Base-by-base conservation (phyloP, 1,140 invertebrate species). In the Drosophila pseudoobscura region DNA sequence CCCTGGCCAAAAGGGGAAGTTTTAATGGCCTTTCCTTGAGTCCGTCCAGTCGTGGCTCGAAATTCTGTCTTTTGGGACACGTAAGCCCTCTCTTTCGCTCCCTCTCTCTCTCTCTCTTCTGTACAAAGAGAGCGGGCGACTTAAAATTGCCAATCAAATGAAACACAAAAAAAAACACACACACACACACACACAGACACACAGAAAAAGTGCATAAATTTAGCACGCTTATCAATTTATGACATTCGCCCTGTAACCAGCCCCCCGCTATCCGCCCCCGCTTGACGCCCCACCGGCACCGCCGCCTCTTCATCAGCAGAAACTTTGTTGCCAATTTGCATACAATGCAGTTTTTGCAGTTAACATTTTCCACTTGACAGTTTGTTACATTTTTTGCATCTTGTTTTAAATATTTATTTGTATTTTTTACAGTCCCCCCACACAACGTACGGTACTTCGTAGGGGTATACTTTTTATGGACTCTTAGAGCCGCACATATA, bases 301-400 rank as follows among this genome's bases (percentile, higher is more conserved):
- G 3, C 46, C 26, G 17, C 41, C 17, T 41, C 64, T 44, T 55
- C 20, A 51, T 41, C 65, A 58, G 57, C 76, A 57, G 53, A 73
- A 85, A 80, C 50, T 73, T 80, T 71, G 68, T 68, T 66, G 66
- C 44, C 77, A 80, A 85, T 87, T 85, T 87, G 82, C 82, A 80
- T 87, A 63, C 69, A 87, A 75, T 85, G 69, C 77, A 79, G 57
- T 79, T 72, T 35, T 4, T 70, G 35, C 63, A 53, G 66, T 70
- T 80, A 41, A 20, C 65, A 54, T 35, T 53, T 62, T 39, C 6
- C 41, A 24, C 31, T 60, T 72, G 11, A 1, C 49, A 43, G 49
- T 45, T 62, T 56, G 9, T 55, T 26, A 60, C 45, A 56, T 66
- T 53, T 55, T 50, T 24, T 20, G 45, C 35, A 49, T 15, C 31